These are phyloP conservation scores for Drosophila murphyi DNA, from an alignment of 1,140 invertebrate species.

Conservation along the genomic window DNA sequence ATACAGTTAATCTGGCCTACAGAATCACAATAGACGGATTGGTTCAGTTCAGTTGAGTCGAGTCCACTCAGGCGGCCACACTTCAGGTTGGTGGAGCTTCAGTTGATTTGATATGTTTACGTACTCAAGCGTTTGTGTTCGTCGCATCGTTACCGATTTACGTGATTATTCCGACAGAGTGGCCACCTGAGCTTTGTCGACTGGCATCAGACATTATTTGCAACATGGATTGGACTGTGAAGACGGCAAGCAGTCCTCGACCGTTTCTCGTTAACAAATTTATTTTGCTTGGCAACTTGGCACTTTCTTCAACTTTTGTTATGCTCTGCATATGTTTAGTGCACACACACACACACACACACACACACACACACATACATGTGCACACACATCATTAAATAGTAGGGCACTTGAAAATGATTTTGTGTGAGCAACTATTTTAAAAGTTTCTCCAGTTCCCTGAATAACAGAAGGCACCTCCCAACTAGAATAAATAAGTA, in stretches of 20 bases:
- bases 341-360: conserved; percentile 19
- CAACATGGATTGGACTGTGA: background rate
- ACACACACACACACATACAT: background rate
- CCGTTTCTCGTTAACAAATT: conserved; percentile 25
- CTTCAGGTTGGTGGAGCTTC: background rate
- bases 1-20: background rate
- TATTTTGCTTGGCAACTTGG: conserved; percentile 25
- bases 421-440: conserved; percentile 79
- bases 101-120: conserved; percentile 1
- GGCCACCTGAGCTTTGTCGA: background rate
- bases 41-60: background rate
- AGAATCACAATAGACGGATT: background rate
- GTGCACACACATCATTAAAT: conserved; percentile 2
- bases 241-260: background rate
- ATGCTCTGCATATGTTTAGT: conserved; percentile 26
- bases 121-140: background rate
- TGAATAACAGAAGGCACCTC: conserved; percentile 3
- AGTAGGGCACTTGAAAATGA: conserved; percentile 65
- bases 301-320: conserved; percentile 50
- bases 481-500: conserved; percentile 37
- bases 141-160: conserved; percentile 3
- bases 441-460: conserved; percentile 65
- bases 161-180: conserved; percentile 27
- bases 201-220: background rate
- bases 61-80: background rate